Evolutionary conservation across 1,140 invertebrate genomes (phyloP), one percentile per base, ranked within the genome.

Genomic region (Eulimnadia texana): DNA sequence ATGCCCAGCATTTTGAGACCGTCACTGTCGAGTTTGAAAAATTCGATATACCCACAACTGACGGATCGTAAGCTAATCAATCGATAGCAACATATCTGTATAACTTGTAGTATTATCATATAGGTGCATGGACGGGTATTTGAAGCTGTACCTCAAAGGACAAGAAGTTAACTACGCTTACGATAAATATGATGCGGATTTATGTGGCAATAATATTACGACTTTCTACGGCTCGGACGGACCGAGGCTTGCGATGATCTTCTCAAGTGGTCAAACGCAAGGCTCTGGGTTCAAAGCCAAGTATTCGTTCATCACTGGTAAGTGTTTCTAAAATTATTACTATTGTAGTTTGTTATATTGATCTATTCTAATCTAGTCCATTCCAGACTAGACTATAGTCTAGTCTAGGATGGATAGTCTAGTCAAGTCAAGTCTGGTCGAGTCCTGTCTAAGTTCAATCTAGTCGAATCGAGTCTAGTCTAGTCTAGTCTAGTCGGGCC

Each of bases 1-100:
- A 96, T 76, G 84, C 84, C 58, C 90, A 96, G 72, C 85, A 95
- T 77, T 80, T 97, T 68, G 93, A 98, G 74, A 83, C 91, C 73
- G 92, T 95, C 58, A 80, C 84, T 63, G 76, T 98, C 53, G 82
- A 87, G 67, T 96, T 98, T 75, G 77, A 81, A 52, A 82, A 82
- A 69, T 94, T 97, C 76, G 85, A 89, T 71, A 93, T 98, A 77
- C 87, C 90, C 16, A 88, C 86, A 73, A 64, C 61, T 19, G 68
- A 70, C 58, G 28, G 19, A 10, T 54, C 23, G 19, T 13, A 54
- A 16, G 53, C 16, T 24, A 3, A 54, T 54, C 16, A 27, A 2
- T 19, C 28, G 51, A 61, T 16, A 11, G 3, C n/a, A 60, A 2
- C 9, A 16, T 3, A 58, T 27, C 22, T 59, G 1, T 20, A 61